phyloP scores from a whole-genome alignment of 2,888 invertebrate genomes.

The Agriopis aurantiaria region DNA sequence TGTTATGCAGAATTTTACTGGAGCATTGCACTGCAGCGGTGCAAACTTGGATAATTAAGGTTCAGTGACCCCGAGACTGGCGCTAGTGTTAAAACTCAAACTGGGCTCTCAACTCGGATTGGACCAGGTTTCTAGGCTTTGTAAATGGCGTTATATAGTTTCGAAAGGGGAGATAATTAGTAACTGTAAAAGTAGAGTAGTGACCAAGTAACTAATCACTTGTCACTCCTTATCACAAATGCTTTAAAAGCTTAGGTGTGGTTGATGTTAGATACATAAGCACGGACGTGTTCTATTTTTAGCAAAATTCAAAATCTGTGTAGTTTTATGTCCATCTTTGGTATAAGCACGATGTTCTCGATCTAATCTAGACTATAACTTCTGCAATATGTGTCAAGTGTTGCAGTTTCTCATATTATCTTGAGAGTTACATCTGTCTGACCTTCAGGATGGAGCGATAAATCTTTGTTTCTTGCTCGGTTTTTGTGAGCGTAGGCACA shows the following conservation, averaged over 20 bases:
- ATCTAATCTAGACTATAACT: slow-evolving; percentile 41
- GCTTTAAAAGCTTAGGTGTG: slow-evolving; percentile 25
- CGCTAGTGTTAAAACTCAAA: slow-evolving; percentile 71
- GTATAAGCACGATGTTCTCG: slow-evolving; percentile 33
- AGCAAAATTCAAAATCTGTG: slow-evolving; percentile 25
- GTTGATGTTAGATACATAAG: slow-evolving; percentile 1
- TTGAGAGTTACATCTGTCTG: slow-evolving; percentile 52
- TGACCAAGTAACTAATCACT: slow-evolving; percentile 20
- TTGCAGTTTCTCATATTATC: slow-evolving; percentile 43
- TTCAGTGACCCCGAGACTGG: slow-evolving; percentile 74
- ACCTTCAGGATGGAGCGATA: slow-evolving; percentile 58
- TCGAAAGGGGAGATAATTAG: slow-evolving; percentile 25
- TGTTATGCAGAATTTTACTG: slow-evolving; percentile 84
- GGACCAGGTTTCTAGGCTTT: slow-evolving; percentile 17
- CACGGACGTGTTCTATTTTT: slow-evolving; percentile 7
- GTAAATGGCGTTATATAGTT: slow-evolving; percentile 15
- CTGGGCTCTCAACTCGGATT: slow-evolving; percentile 30
- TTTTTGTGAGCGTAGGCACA: slow-evolving; percentile 43
- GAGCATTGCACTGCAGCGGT: slow-evolving; percentile 81
- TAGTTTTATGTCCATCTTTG: slow-evolving; percentile 31
- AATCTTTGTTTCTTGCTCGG: slow-evolving; percentile 47
- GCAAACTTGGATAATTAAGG: slow-evolving; percentile 80
- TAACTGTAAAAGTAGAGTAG: slow-evolving; percentile 30
- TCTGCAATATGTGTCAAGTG: slow-evolving; percentile 38
- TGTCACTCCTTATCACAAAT: slow-evolving; percentile 21